These are phyloP conservation scores for Brassicogethes aeneus DNA, from an alignment of 2,888 invertebrate genomes.

Conservation along the genomic window DNA sequence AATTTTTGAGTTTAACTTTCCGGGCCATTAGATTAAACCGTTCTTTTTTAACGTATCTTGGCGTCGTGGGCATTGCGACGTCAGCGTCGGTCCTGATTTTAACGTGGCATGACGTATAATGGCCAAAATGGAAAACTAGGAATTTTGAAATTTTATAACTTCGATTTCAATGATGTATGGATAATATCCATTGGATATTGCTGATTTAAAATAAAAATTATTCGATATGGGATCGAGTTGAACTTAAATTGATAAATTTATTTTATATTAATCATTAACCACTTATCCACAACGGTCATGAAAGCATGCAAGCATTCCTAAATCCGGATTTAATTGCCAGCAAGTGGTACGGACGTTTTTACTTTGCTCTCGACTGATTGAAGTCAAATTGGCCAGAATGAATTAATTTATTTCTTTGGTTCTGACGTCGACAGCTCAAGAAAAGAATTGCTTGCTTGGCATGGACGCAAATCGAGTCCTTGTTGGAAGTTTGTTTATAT, in stretches of 20 bases:
- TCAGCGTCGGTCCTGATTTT: constrained; percentile 25
- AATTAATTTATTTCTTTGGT: constrained; percentile 27
- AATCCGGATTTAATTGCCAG: constrained; percentile 18
- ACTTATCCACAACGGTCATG: too few relatives aligned
- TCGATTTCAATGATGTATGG: neutral
- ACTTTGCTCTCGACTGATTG: constrained; percentile 28
- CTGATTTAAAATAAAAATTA: too few relatives aligned
- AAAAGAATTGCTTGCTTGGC: neutral
- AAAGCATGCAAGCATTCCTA: too few relatives aligned
- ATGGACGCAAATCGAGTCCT: too few relatives aligned
- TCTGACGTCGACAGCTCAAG: neutral
- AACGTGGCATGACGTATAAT: constrained; percentile 27
- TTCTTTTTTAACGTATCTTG: constrained; percentile 27
- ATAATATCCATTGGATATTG: too few relatives aligned
- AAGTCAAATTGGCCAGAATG: constrained; percentile 28
- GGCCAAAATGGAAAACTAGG: constrained; percentile 21
- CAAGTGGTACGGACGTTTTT: constrained; percentile 30
- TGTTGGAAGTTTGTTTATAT: too few relatives aligned
- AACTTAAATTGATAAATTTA: too few relatives aligned
- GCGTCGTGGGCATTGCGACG: constrained; percentile 24
- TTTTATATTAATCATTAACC: too few relatives aligned
- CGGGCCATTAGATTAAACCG: constrained; percentile 2
- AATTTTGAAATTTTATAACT: constrained; percentile 1
- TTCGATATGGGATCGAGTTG: too few relatives aligned
- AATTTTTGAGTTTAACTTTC: constrained; percentile 3